These are phyloP conservation scores for Pelobates cultripes DNA, from an alignment of 2,797 vertebrate species.

Conservation along the genomic window DNA sequence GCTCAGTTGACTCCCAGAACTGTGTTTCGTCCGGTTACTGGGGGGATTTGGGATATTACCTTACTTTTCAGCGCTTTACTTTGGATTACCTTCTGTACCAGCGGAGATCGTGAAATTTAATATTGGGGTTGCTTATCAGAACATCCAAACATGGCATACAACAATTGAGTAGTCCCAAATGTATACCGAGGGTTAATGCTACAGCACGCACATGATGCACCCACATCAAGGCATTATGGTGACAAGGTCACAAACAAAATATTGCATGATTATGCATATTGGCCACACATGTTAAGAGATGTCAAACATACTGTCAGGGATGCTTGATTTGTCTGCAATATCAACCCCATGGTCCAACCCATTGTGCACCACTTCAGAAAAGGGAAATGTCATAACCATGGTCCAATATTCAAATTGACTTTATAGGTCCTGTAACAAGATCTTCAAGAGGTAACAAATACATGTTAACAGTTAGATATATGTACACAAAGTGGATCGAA, in stretches of 20 bases:
- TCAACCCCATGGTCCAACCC: background rate
- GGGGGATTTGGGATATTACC: no score
- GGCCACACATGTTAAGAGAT: slow-evolving; percentile 8
- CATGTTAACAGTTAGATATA: slow-evolving; percentile 11
- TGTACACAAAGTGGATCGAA: background rate
- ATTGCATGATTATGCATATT: slow-evolving; percentile 4
- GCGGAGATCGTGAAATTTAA: no score
- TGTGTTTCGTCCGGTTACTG: no score
- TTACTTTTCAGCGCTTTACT: no score
- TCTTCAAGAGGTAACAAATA: slow-evolving; percentile 37
- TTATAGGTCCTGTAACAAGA: background rate
- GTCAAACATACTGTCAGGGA: background rate
- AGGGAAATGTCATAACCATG: background rate
- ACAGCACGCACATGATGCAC: slow-evolving; percentile 11
- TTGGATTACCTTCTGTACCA: no score
- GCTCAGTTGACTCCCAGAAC: no score
- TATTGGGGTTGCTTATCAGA: background rate
- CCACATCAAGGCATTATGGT: background rate
- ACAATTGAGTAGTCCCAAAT: background rate
- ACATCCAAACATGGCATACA: background rate
- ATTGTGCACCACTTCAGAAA: background rate
- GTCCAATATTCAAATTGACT: background rate
- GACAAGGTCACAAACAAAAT: slow-evolving; percentile 4
- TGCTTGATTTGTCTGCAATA: background rate
- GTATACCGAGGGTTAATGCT: background rate